A percentile compares a stretch with the other conserved stretches of the same genome.
These are phyloP conservation scores for Sebastes variabilis DNA, from an alignment of 2,797 vertebrate genomes.

Conservation along the genomic window DNA sequence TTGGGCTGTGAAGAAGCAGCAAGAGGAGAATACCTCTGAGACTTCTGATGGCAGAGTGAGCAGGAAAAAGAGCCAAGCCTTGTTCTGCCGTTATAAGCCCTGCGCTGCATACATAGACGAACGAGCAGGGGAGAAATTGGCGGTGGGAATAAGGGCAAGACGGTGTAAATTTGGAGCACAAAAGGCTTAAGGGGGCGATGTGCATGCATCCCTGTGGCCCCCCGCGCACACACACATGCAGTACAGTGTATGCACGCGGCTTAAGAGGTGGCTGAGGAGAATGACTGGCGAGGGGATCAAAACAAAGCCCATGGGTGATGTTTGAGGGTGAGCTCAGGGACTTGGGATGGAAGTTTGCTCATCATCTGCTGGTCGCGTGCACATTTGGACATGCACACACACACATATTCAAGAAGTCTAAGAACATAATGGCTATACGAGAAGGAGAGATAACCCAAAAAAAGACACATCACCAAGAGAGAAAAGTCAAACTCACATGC, in stretches of 20 bases:
- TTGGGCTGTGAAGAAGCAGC: slow-evolving; percentile 66
- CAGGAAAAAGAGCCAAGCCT: slow-evolving; percentile 68
- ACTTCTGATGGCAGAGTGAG: slow-evolving; percentile 66
- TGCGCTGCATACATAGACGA: slow-evolving; percentile 53
- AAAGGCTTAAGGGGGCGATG: slow-evolving; percentile 70
- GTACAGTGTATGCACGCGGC: slow-evolving; percentile 40
- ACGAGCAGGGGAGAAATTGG: slow-evolving; percentile 65
- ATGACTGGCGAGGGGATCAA: slow-evolving; percentile 72
- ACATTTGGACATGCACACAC: slow-evolving; percentile 16
- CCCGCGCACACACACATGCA: slow-evolving; percentile 32
- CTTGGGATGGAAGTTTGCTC: slow-evolving; percentile 50
- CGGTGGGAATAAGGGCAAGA: slow-evolving; percentile 72
- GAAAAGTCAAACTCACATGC: slow-evolving; percentile 25
- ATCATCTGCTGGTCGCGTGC: slow-evolving; percentile 49
- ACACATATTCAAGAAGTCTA: slow-evolving; percentile 31
- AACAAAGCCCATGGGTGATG: slow-evolving; percentile 74
- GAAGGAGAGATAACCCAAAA: slow-evolving; percentile 35
- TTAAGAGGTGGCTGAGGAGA: slow-evolving; percentile 68
- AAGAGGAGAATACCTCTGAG: slow-evolving; percentile 68
- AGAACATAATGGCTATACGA: slow-evolving; percentile 52
- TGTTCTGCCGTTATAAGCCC: slow-evolving; percentile 63
- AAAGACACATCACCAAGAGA: slow-evolving; percentile 33
- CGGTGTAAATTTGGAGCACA: slow-evolving; percentile 74
- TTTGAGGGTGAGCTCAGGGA: slow-evolving; percentile 69
- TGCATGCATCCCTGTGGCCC: slow-evolving; percentile 61